Evolutionary conservation across 2,113 vertebrate genomes (phyloP), one percentile per base, ranked within the genome.

Genomic region (Paratilapia polleni): DNA sequence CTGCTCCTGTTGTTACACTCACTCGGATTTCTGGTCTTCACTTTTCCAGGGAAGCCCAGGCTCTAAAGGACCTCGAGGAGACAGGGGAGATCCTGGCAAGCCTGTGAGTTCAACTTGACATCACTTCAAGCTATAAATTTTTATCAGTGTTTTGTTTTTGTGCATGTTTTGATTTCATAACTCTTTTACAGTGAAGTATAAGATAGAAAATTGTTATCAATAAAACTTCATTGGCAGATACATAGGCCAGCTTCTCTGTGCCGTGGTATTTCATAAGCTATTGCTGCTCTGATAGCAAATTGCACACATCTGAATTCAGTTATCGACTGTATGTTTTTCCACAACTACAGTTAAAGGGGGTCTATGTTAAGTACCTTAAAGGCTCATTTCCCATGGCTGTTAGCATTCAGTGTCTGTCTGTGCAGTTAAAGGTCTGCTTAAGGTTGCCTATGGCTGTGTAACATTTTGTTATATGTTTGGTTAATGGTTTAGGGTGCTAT

Each of bases 51-150:
- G 98, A 68, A 94, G 97, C 73, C 97, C 97, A 78, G 98, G 98
- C 0, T 93, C 96, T 83, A 99, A 98, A 94, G 98, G 98, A 85
- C 96, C 97, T 66, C 96, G 98, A 95, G 98, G 98, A 88, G 98
- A 99, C 91, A 97, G 97, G 93, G 98, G 98, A 82, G 93, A 96
- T 78, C 86, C 81, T 13, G 98, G 98, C 79, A 94, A 95, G 6
- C 6, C 95, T 89, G 98, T 99, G 96, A 98, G 97, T 97, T 4
- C 64, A 61, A 73, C 13, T n/a, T 15, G 20, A 58, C 52, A 61
- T 80, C 59, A 26, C 34, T 76, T 74, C 36, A 62, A 77, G 13
- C 57, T 26, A 17, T 59, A 15, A 26, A 57, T 59, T 26, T 2
- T 52, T 34, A 43, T n/a, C 57, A 5, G 20, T 20, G 8, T 24